These are phyloP conservation scores for Drosophila rellima DNA, from an alignment of 2,888 invertebrate species.

Conservation along the genomic window DNA sequence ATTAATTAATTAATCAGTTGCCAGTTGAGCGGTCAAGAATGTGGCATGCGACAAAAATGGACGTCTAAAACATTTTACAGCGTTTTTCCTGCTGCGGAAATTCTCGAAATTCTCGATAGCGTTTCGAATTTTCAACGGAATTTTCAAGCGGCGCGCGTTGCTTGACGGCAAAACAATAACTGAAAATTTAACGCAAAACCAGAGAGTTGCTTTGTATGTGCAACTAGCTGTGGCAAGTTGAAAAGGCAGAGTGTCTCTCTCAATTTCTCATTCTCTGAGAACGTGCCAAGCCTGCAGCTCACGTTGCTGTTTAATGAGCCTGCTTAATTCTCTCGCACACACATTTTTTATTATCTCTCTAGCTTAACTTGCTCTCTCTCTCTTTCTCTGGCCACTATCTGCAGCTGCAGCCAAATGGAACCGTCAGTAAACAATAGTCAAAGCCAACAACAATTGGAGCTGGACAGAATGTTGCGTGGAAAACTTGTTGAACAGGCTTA, in stretches of 20 bases:
- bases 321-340: conserved; percentile 3
- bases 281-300: conserved; percentile 11
- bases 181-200: conserved; percentile 38
- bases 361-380: conserved; percentile 3
- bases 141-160: conserved; percentile 51
- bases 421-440: conserved; percentile 58
- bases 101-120: neutral
- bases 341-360: no score
- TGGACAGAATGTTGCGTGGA: conserved; percentile 57
- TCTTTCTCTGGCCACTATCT: conserved; percentile 14
- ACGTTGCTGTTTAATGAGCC: conserved; percentile 25
- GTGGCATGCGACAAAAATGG: conserved; percentile 27
- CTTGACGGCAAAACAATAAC: conserved; percentile 55
- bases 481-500: conserved; percentile 65
- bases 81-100: no score
- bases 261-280: neutral
- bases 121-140: conserved; percentile 15
- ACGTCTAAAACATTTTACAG: conserved; percentile 24
- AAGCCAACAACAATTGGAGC: conserved; percentile 28
- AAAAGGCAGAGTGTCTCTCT: neutral
- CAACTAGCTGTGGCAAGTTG: conserved; percentile 57
- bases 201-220: conserved; percentile 20
- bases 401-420: conserved; percentile 66
- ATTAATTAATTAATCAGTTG: conserved; percentile 43
- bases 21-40: conserved; percentile 40